These are phyloP conservation scores for Watsonalla binaria DNA, from an alignment of 2,888 invertebrate genomes.

Conservation along the genomic window DNA sequence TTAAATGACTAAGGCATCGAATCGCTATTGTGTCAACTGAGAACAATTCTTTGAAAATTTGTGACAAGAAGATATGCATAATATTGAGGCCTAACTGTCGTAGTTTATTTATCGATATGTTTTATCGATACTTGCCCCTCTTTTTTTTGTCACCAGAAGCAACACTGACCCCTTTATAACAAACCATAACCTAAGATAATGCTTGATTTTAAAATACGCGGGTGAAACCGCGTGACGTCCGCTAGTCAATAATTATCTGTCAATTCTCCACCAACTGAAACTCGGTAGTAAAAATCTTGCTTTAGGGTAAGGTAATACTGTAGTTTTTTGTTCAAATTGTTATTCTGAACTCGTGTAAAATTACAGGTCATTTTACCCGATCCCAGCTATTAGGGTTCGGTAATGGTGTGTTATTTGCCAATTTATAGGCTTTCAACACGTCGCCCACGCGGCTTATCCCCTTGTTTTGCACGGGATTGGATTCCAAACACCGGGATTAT, in stretches of 20 bases:
- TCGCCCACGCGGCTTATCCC: slow-evolving; percentile 28
- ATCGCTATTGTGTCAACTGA: slow-evolving; percentile 34
- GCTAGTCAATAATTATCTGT: too few relatives aligned
- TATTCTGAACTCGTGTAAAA: slow-evolving; percentile 6
- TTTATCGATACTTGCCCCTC: slow-evolving; percentile 28
- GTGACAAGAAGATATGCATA: slow-evolving; percentile 15
- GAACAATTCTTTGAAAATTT: slow-evolving; percentile 16
- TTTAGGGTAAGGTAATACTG: too few relatives aligned
- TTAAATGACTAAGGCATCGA: slow-evolving; percentile 37
- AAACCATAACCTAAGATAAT: too few relatives aligned
- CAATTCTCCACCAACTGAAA: too few relatives aligned
- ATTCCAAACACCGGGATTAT: slow-evolving; percentile 11
- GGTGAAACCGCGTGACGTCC: too few relatives aligned
- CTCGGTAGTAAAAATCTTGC: too few relatives aligned
- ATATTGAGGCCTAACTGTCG: too few relatives aligned
- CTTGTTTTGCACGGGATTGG: slow-evolving; percentile 28
- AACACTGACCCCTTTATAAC: too few relatives aligned
- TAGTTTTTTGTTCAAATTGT: slow-evolving; percentile 39
- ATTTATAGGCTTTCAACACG: slow-evolving; percentile 34
- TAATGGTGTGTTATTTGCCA: slow-evolving; percentile 22
- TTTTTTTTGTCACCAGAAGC: slow-evolving; percentile 18
- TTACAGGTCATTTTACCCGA: neutral
- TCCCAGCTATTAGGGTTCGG: slow-evolving; percentile 11
- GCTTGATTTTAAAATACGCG: too few relatives aligned
- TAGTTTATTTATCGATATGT: slow-evolving; percentile 31